phyloP scores from a whole-genome alignment of 2,797 vertebrate species.

The Toxotes lorentzi region DNA sequence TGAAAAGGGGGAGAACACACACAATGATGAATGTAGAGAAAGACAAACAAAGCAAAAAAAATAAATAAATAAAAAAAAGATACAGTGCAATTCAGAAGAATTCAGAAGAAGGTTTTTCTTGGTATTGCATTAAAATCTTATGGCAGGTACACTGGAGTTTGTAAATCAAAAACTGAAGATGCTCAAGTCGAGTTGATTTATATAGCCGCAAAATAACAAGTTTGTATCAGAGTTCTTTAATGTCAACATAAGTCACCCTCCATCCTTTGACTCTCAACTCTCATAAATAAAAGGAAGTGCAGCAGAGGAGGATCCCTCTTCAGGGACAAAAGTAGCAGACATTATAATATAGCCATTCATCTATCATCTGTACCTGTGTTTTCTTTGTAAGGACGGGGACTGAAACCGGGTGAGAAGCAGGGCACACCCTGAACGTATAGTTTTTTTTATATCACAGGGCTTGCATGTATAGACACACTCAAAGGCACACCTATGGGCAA shows the following conservation, averaged over 20 bases:
- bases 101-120: constrained; percentile 7
- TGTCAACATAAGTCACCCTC: neutral
- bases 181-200: neutral
- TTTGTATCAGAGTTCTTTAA: neutral
- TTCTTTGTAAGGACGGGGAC: neutral
- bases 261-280: neutral
- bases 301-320: neutral
- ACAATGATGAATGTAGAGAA: constrained; percentile 56
- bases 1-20: constrained; percentile 72
- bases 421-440: too few relatives aligned
- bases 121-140: constrained; percentile 17
- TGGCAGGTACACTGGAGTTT: neutral
- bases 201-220: neutral
- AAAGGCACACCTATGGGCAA: neutral
- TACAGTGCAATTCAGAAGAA: constrained; percentile 30
- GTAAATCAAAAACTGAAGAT: constrained; percentile 13
- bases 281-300: too few relatives aligned
- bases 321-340: constrained; percentile 15
- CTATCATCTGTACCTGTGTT: neutral
- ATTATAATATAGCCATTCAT: neutral
- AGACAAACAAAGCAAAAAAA: constrained; percentile 8
- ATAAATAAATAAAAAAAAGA: constrained; percentile 26
- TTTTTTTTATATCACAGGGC: neutral
- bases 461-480: constrained; percentile 2
- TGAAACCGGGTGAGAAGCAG: too few relatives aligned